A percentile compares a stretch with the other conserved stretches of the same genome.
Evolutionary conservation across 2,113 vertebrate species (phyloP).

Genomic region (Centropus bengalensis): DNA sequence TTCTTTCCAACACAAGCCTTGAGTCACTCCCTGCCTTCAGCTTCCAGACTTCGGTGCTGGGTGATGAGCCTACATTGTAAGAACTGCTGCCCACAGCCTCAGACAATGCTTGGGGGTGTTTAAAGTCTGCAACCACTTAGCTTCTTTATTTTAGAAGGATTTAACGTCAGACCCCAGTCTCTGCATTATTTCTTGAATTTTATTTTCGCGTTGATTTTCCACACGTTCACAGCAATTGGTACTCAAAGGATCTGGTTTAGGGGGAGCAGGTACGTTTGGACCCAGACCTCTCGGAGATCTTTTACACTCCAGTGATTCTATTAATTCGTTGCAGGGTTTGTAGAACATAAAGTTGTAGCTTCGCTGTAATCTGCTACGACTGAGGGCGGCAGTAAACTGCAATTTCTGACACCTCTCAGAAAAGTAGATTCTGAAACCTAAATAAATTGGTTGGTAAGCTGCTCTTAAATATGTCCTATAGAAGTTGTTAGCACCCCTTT

Average conservation of each 20-base stretch:
- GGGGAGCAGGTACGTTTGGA: too few species aligned
- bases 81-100: background rate
- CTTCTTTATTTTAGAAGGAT: background rate
- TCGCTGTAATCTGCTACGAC: background rate
- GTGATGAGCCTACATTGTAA: background rate
- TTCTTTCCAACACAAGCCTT: background rate
- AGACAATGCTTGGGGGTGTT: background rate
- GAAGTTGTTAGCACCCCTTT: background rate
- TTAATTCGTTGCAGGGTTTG: background rate
- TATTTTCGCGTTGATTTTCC: background rate
- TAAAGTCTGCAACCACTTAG: conserved; percentile 12
- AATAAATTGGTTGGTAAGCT: background rate
- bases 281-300: too few species aligned
- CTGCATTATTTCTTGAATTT: background rate
- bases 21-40: background rate
- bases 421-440: background rate
- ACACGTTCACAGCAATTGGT: background rate
- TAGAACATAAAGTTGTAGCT: background rate
- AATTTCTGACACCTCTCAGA: background rate
- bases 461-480: background rate
- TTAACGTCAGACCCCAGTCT: background rate
- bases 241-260: too few species aligned
- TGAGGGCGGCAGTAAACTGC: background rate
- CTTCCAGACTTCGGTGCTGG: background rate
- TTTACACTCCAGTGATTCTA: too few species aligned